Evolutionary conservation across 2,797 vertebrate genomes (phyloP), one percentile per base, ranked within the genome.

Genomic region (Chloroceryle amazona): DNA sequence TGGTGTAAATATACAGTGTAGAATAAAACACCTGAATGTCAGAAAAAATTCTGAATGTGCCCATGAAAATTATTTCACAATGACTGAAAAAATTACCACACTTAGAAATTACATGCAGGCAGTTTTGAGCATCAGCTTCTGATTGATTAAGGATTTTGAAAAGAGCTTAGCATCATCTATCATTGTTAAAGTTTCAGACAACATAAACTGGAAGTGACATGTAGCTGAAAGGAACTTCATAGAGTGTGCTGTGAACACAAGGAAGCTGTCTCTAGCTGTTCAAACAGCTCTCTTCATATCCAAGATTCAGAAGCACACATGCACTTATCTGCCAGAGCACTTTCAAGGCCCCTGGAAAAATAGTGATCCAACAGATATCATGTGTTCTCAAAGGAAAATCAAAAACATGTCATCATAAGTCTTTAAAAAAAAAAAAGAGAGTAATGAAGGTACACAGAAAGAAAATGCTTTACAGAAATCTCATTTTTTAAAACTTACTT

Each of bases 141-240:
- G 91, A 57, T 6, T 90, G 49, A 92, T 41, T 83, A 94, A 76
- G 63, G 84, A 88, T 90, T 95, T 94, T 81, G 63, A 79, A 95
- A 92, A 81, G 66, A 89, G 28, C 31, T 55, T 67, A 78, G 54
- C 84, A 39, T 37, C 26, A 44, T 75, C 83, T 86, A 86, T 74
- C 35, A 62, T 94, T 81, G 71, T 97, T 90, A 80, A 85, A 86
- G 75, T 28, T 89, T 71, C 60, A 81, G 74, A 85, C 51, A 91
- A 15, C 37, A 23, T 81, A 73, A 95, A 96, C 28, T 91, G 46
- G 68, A 96, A 93, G 67, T 87, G 96, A 96, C 95, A 95, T 46
- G 58, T 96, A 96, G 96, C 76, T 93, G 96, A 97, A 97, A 97
- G 94, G 87, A 97, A 96, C 94, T 92, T 74, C 76, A 68, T 37